Conservation (phyloP, 2,888 invertebrate species). For the Sympetrum striolatum region DNA sequence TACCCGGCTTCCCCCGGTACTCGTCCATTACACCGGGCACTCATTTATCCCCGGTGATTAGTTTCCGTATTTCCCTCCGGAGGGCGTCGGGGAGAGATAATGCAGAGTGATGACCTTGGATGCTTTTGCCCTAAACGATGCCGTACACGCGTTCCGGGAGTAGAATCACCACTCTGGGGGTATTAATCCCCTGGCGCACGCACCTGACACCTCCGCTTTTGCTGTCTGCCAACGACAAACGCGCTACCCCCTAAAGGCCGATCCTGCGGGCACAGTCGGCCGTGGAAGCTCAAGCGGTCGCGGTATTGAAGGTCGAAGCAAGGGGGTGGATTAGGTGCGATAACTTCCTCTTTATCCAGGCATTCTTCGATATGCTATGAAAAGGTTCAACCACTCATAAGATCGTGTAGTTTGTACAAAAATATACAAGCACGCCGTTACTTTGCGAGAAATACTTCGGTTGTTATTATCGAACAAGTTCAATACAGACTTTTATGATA, state of each 20-base stretch:
- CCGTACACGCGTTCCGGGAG: background rate
- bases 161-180: constrained; percentile 7
- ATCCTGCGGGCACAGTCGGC: background rate
- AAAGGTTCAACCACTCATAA: no score
- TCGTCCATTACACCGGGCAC: background rate
- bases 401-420: no score
- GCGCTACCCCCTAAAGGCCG: background rate
- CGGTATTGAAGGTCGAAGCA: background rate
- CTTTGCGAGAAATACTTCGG: no score
- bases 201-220: constrained; percentile 40
- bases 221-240: background rate
- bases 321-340: background rate
- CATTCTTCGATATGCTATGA: no score
- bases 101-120: constrained; percentile 38
- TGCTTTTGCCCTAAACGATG: constrained; percentile 11
- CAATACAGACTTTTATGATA: no score
- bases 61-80: constrained; percentile 24
- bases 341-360: no score
- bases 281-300: no score
- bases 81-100: background rate
- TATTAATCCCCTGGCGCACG: constrained; percentile 23
- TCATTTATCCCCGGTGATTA: constrained; percentile 38
- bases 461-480: no score
- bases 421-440: no score
- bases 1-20: background rate